Percentiles rank a stretch among this genome's conserved stretches.
Conservation (phyloP, 2,113 vertebrate genomes). For the Pampusana beccarii region DNA sequence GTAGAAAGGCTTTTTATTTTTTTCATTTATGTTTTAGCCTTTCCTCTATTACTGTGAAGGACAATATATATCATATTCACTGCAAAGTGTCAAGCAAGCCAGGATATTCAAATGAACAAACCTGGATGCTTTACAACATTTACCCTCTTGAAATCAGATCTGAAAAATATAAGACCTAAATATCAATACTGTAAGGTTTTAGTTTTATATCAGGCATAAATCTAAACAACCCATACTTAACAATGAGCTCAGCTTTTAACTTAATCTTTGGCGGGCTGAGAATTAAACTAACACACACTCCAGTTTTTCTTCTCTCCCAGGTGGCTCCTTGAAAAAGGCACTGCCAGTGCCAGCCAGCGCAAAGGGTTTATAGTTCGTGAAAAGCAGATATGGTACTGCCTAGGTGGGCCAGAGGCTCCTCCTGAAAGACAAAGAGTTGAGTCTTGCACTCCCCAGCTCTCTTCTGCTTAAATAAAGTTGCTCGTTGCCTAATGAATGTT, state of each 20-base stretch:
- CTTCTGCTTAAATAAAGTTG: slow-evolving; percentile 82
- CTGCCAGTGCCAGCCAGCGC: slow-evolving; percentile 21
- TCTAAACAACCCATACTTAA: slow-evolving; percentile 8
- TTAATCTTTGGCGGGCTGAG: slow-evolving; percentile 44
- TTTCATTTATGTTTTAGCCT: slow-evolving; percentile 28
- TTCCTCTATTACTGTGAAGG: slow-evolving; percentile 24
- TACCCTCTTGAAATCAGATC: slow-evolving; percentile 58
- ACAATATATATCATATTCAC: slow-evolving; percentile 64
- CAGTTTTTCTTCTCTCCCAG: slow-evolving; percentile 15
- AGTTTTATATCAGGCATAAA: slow-evolving; percentile 64
- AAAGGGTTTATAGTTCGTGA: slow-evolving; percentile 41
- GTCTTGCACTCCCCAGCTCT: slow-evolving; percentile 66
- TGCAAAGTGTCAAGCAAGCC: slow-evolving; percentile 41
- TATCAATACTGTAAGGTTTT: slow-evolving; percentile 61
- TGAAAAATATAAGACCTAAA: slow-evolving; percentile 61
- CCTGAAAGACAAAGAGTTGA: slow-evolving; percentile 65
- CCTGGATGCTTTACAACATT: slow-evolving; percentile 27
- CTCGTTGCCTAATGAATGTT: slow-evolving; percentile 82
- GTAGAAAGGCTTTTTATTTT: not conserved
- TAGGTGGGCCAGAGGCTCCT: slow-evolving; percentile 22
- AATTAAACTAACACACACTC: not conserved
- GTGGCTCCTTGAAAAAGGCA: slow-evolving; percentile 35
- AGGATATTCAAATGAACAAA: slow-evolving; percentile 52
- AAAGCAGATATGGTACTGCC: slow-evolving; percentile 27
- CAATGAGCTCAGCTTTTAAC: slow-evolving; percentile 60